Evolutionary conservation across 2,113 vertebrate genomes (phyloP).

Genomic region (Aegotheles bennettii): DNA sequence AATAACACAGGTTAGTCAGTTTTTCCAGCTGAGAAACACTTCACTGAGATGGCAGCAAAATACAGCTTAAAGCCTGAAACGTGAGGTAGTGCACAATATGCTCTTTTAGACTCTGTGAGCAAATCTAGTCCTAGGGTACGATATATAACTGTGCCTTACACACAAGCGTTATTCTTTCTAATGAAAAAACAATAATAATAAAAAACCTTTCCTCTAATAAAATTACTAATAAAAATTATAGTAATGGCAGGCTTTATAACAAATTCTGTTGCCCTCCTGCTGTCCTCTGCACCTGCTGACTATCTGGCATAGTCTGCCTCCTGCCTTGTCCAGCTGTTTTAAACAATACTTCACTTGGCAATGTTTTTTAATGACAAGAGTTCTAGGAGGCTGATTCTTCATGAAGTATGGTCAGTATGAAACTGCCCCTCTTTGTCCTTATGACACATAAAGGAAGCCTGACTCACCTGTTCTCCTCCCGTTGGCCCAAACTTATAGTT

Average conservation of each 20-base stretch:
- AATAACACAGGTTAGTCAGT: neutral
- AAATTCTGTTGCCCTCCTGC: constrained; percentile 35
- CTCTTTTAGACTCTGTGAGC: neutral
- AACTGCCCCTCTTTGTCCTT: neutral
- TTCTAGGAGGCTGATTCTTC: neutral
- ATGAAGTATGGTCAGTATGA: neutral
- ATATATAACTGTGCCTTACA: neutral
- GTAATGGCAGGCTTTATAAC: constrained; percentile 15
- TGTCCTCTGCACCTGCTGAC: constrained; percentile 41
- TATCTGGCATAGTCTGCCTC: neutral
- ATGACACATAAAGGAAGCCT: neutral
- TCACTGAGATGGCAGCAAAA: neutral
- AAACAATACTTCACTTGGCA: neutral
- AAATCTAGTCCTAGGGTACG: neutral
- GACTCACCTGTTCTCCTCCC: neutral
- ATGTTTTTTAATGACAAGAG: neutral
- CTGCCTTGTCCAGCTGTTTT: constrained; percentile 36
- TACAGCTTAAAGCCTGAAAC: neutral
- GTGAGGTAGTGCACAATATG: neutral
- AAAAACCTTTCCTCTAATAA: constrained; percentile 14
- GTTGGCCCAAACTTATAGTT: neutral
- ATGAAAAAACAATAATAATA: constrained; percentile 10
- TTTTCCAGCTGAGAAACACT: constrained; percentile 12
- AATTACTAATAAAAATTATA: constrained; percentile 20
- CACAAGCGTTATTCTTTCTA: neutral